These are phyloP conservation scores for Leucoraja erinaceus DNA, from an alignment of 2,113 vertebrate species.

Conservation along the genomic window DNA sequence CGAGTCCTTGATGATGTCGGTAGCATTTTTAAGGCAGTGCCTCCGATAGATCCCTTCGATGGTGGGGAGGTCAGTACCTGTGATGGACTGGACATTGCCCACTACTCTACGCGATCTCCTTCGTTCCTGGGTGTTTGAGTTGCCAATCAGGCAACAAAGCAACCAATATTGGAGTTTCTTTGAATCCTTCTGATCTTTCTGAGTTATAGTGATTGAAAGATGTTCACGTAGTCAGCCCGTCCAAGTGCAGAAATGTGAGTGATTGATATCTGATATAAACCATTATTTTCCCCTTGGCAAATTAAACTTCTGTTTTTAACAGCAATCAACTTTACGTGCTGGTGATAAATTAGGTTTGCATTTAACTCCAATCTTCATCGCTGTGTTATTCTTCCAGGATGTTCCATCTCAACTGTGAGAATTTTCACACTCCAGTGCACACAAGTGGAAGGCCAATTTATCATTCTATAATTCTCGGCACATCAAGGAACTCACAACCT, in stretches of 20 bases:
- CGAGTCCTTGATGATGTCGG: too few relatives aligned
- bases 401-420: neutral
- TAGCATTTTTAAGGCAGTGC: too few relatives aligned
- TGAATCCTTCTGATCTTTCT: too few relatives aligned
- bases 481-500: constrained; percentile 11
- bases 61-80: too few relatives aligned
- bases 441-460: constrained; percentile 19
- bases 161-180: neutral
- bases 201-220: neutral
- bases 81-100: too few relatives aligned
- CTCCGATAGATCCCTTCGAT: too few relatives aligned
- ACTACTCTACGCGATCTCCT: too few relatives aligned
- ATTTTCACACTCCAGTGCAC: neutral
- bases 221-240: neutral
- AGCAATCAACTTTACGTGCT: neutral
- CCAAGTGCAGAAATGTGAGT: neutral
- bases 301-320: neutral
- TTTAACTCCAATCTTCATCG: neutral
- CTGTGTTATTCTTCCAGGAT: neutral
- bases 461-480: constrained; percentile 13
- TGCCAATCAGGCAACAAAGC: too few relatives aligned
- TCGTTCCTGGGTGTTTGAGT: too few relatives aligned
- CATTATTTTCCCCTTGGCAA: neutral
- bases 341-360: neutral
- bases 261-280: neutral